Percentiles rank a stretch among this genome's conserved stretches.
phyloP scores from a whole-genome alignment of 2,888 invertebrate species.

The Hydraecia micacea region DNA sequence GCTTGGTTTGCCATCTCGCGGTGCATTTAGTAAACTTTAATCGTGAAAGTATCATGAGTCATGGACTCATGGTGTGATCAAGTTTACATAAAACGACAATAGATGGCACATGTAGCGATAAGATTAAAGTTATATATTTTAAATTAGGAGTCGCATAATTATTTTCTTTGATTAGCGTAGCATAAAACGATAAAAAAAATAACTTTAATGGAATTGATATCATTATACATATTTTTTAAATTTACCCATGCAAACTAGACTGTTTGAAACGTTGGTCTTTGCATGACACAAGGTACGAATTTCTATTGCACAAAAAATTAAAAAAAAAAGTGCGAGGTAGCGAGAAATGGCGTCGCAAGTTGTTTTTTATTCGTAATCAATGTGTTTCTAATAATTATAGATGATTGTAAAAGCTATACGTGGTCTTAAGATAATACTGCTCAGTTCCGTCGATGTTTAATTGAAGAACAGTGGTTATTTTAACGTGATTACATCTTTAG shows the following conservation, averaged over 20 bases:
- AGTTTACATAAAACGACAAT: neutral
- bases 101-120: constrained; percentile 30
- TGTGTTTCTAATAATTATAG: constrained; percentile 82
- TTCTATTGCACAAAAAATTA: constrained; percentile 74
- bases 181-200: neutral
- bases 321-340: constrained; percentile 81
- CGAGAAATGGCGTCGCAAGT: constrained; percentile 89
- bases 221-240: neutral
- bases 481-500: constrained; percentile 78
- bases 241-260: constrained; percentile 54
- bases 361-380: constrained; percentile 87
- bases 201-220: too few species aligned
- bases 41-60: constrained; percentile 47
- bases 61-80: constrained; percentile 21
- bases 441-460: constrained; percentile 78
- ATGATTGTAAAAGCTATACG: constrained; percentile 72
- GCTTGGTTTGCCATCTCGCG: constrained; percentile 44
- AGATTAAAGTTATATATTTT: neutral
- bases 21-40: constrained; percentile 9
- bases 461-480: constrained; percentile 80
- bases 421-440: constrained; percentile 74
- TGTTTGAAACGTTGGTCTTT: constrained; percentile 66
- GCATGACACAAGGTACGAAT: constrained; percentile 72
- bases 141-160: neutral
- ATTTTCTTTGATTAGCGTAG: neutral